phyloP scores from a whole-genome alignment of 2,797 vertebrate species.

The Brachyalestes nurse region DNA sequence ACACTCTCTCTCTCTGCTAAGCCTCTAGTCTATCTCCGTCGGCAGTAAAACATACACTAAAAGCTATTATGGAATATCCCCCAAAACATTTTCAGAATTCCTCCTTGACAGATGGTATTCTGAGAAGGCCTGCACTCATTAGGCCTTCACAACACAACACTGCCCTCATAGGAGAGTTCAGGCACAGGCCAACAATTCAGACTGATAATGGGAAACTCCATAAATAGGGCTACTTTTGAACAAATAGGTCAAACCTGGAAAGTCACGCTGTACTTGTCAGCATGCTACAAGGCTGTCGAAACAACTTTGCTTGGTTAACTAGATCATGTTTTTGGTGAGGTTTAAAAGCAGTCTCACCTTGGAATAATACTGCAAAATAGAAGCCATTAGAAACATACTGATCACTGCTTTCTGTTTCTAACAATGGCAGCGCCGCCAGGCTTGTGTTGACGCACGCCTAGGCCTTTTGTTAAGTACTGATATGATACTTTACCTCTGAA shows the following conservation, averaged over 20 bases:
- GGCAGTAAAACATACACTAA: slow-evolving; percentile 46
- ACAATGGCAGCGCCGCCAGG: neutral
- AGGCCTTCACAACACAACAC: neutral
- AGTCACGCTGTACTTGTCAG: neutral
- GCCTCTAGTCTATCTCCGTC: slow-evolving; percentile 43
- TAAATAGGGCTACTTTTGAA: neutral
- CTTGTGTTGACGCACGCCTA: neutral
- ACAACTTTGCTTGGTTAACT: neutral
- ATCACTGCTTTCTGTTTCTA: neutral
- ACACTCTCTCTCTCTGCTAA: slow-evolving; percentile 16
- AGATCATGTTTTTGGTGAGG: neutral
- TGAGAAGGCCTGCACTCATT: slow-evolving; percentile 36
- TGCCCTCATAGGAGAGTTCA: slow-evolving; percentile 10
- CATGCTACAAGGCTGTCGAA: neutral
- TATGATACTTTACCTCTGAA: neutral
- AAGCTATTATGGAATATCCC: slow-evolving; percentile 61
- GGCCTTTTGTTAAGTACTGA: neutral
- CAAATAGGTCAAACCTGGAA: slow-evolving; percentile 5
- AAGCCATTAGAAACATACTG: neutral
- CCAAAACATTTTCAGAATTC: slow-evolving; percentile 61
- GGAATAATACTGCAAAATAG: neutral
- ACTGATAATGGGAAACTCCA: neutral
- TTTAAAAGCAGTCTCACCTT: neutral
- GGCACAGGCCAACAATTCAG: neutral
- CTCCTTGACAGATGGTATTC: slow-evolving; percentile 58